Evolutionary conservation across 2,113 vertebrate species (phyloP).

Genomic region (Phainopepla nitens): DNA sequence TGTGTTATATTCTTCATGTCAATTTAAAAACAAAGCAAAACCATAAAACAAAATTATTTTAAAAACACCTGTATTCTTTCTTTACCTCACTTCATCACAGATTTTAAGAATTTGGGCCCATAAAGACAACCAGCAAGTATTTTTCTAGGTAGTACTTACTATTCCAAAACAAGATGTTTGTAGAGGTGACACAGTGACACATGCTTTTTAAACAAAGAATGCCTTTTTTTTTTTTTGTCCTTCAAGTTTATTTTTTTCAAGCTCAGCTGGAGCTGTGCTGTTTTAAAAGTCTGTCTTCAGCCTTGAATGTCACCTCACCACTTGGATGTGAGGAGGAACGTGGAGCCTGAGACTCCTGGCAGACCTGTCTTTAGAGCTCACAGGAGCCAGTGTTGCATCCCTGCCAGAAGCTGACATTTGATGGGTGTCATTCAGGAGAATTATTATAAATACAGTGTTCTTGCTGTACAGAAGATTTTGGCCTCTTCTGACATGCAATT

Average conservation of each 20-base stretch:
- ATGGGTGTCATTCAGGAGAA: not conserved
- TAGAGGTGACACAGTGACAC: not conserved
- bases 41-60: not conserved
- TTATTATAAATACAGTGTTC: not conserved
- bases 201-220: not conserved
- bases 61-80: not conserved
- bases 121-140: not conserved
- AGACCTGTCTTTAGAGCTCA: not conserved
- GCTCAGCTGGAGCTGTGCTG: not conserved
- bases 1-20: not conserved
- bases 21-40: not conserved
- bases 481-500: not conserved
- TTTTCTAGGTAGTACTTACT: not conserved
- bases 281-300: not conserved
- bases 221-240: too few species aligned
- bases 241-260: not conserved
- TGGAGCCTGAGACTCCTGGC: not conserved
- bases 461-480: not conserved
- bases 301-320: not conserved
- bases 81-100: not conserved
- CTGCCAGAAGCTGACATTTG: not conserved
- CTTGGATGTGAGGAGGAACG: not conserved
- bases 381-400: not conserved
- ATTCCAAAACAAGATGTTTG: not conserved
- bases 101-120: not conserved